phyloP scores from a whole-genome alignment of 37 sponge, comb jelly and placozoan genomes.

The Ephydatia muelleri region DNA sequence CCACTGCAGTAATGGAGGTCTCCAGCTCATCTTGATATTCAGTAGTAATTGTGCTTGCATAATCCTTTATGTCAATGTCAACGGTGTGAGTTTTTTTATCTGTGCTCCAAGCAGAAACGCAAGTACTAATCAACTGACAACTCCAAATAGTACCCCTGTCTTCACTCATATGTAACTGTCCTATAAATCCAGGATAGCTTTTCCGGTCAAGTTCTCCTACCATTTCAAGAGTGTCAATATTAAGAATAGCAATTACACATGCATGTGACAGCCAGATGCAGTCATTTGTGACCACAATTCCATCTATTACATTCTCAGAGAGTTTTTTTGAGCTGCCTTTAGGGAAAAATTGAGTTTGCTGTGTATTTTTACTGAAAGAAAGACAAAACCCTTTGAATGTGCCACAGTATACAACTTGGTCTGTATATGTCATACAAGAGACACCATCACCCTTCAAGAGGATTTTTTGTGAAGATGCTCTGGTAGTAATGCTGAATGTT shows the following conservation, averaged over 20 bases:
- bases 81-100: slow-evolving; percentile 35
- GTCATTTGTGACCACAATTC: slow-evolving; percentile 45
- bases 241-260: slow-evolving; percentile 57
- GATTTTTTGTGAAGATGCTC: slow-evolving; percentile 65
- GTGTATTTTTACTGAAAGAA: slow-evolving; percentile 35
- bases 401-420: slow-evolving; percentile 52
- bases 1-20: slow-evolving; percentile 63
- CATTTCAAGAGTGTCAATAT: slow-evolving; percentile 43
- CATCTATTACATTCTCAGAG: slow-evolving; percentile 63
- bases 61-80: slow-evolving; percentile 32
- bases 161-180: slow-evolving; percentile 35
- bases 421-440: slow-evolving; percentile 55
- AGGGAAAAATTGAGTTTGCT: slow-evolving; percentile 23
- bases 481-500: slow-evolving; percentile 48
- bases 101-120: slow-evolving; percentile 72
- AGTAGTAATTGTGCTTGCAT: not conserved
- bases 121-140: slow-evolving; percentile 50
- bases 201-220: slow-evolving; percentile 32
- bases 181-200: slow-evolving; percentile 37
- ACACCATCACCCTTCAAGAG: slow-evolving; percentile 69
- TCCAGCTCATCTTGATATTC: slow-evolving; percentile 20
- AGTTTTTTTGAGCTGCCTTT: slow-evolving; percentile 56
- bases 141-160: slow-evolving; percentile 66
- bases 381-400: slow-evolving; percentile 79
- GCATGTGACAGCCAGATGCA: slow-evolving; percentile 70